These are phyloP conservation scores for Globodera ellingtonae DNA, from an alignment of 1,140 invertebrate genomes.

Conservation along the genomic window DNA sequence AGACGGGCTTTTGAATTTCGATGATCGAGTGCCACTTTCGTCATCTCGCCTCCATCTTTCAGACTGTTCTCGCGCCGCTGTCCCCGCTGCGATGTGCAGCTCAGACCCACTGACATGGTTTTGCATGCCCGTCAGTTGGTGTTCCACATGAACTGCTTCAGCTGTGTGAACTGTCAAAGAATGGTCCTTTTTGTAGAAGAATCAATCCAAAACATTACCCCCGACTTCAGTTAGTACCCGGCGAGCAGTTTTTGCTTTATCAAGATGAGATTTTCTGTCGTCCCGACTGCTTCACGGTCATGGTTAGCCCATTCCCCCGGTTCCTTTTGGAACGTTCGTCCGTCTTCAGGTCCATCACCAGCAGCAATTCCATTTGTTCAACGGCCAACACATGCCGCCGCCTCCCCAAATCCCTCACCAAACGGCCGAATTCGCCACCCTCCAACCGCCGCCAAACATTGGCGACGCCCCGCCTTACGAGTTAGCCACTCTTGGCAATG, in stretches of 20 bases:
- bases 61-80: slow-evolving; percentile 20
- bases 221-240: slow-evolving; percentile 17
- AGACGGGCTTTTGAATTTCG: not conserved
- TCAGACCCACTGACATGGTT: slow-evolving; percentile 21
- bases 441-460: not conserved
- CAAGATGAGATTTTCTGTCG: slow-evolving; percentile 29
- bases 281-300: slow-evolving; percentile 26
- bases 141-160: slow-evolving; percentile 36
- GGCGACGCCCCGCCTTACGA: not conserved
- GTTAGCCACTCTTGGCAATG: slow-evolving; percentile 2
- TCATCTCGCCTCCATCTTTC: not conserved
- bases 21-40: not conserved
- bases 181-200: not conserved
- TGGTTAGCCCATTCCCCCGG: not conserved
- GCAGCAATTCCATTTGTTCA: not conserved
- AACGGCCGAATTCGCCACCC: not conserved
- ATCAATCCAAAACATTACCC: not conserved
- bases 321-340: not conserved
- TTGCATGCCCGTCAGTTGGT: slow-evolving; percentile 29
- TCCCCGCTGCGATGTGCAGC: slow-evolving; percentile 17
- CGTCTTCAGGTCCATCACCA: slow-evolving; percentile 1
- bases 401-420: not conserved
- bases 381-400: not conserved
- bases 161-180: slow-evolving; percentile 11
- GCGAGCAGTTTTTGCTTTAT: slow-evolving; percentile 21